phyloP scores from a whole-genome alignment of 1,140 invertebrate species.

The Drosophila oshimai region DNA sequence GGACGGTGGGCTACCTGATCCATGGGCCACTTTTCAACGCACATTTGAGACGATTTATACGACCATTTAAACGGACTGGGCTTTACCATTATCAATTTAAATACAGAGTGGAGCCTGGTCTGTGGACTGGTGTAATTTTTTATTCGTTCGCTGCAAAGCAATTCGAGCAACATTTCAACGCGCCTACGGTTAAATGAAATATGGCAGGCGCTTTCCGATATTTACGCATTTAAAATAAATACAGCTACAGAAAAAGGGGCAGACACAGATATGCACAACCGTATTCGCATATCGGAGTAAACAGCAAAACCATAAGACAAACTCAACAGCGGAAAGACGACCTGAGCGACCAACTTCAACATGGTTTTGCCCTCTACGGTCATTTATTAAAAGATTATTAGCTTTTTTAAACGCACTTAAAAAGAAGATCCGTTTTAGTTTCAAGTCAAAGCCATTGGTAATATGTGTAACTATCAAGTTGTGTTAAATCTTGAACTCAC shows the following conservation, averaged over 20 bases:
- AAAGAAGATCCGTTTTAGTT: too few species aligned
- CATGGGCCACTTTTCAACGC: slow-evolving; percentile 42
- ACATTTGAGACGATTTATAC: slow-evolving; percentile 37
- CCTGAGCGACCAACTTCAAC: slow-evolving; percentile 48
- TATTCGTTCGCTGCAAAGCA: slow-evolving; percentile 44
- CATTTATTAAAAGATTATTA: slow-evolving; percentile 42
- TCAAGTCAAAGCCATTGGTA: too few species aligned
- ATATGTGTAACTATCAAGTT: too few species aligned
- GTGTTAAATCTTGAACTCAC: too few species aligned
- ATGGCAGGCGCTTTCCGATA: slow-evolving; percentile 68
- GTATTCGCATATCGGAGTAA: slow-evolving; percentile 49
- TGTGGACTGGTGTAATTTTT: slow-evolving; percentile 29
- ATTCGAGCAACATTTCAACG: slow-evolving; percentile 65
- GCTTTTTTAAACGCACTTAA: slow-evolving; percentile 6
- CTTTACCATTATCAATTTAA: slow-evolving; percentile 63
- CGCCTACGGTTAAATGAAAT: slow-evolving; percentile 71
- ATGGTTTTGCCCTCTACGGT: slow-evolving; percentile 64
- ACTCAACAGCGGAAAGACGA: neutral
- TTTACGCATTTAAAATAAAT: slow-evolving; percentile 76
- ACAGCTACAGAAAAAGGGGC: slow-evolving; percentile 9
- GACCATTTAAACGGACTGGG: slow-evolving; percentile 34
- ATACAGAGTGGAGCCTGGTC: slow-evolving; percentile 21
- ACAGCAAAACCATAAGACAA: slow-evolving; percentile 30
- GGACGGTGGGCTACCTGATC: slow-evolving; percentile 9
- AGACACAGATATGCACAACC: slow-evolving; percentile 9